phyloP scores from a whole-genome alignment of 2,888 invertebrate species.

The Xiphydria camelus region DNA sequence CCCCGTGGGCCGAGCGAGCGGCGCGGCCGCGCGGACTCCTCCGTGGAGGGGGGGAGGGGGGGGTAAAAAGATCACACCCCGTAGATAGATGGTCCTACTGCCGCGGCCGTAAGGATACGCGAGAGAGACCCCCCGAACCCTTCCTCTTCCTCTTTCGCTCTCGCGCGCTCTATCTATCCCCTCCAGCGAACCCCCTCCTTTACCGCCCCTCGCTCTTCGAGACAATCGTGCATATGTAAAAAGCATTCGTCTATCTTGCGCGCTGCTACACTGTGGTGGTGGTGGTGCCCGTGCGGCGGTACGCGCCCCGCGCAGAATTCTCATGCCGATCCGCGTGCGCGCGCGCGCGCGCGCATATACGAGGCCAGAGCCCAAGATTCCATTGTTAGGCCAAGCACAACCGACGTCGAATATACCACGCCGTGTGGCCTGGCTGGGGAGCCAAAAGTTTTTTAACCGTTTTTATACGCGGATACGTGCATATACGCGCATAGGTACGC shows the following conservation, averaged over 20 bases:
- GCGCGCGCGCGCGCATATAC: no score
- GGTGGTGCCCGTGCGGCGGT: slow-evolving; percentile 23
- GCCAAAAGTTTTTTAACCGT: slow-evolving; percentile 23
- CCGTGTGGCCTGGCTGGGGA: background rate
- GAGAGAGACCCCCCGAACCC: slow-evolving; percentile 17
- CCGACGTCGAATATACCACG: slow-evolving; percentile 31
- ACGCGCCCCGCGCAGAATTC: slow-evolving; percentile 1
- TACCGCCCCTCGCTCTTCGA: slow-evolving; percentile 19
- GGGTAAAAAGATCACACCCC: slow-evolving; percentile 52
- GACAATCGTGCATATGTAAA: slow-evolving; percentile 51
- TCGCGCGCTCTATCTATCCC: slow-evolving; percentile 12
- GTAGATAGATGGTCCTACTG: slow-evolving; percentile 47
- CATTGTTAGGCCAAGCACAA: slow-evolving; percentile 54
- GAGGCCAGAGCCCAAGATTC: slow-evolving; percentile 23
- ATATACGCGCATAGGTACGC: no score
- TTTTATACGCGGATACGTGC: slow-evolving; percentile 12
- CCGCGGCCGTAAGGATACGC: slow-evolving; percentile 31
- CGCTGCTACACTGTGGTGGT: no score
- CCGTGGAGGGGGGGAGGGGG: slow-evolving; percentile 21
- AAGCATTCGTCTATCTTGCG: slow-evolving; percentile 36
- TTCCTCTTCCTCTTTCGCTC: slow-evolving; percentile 14
- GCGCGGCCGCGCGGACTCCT: slow-evolving; percentile 18
- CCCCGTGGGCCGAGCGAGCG: slow-evolving; percentile 40
- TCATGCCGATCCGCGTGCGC: slow-evolving; percentile 2
- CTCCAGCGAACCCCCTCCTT: slow-evolving; percentile 18